Percentiles rank a stretch among this genome's conserved stretches.
phyloP scores from a whole-genome alignment of 1,140 invertebrate genomes.

The Drosophila kepulauana region DNA sequence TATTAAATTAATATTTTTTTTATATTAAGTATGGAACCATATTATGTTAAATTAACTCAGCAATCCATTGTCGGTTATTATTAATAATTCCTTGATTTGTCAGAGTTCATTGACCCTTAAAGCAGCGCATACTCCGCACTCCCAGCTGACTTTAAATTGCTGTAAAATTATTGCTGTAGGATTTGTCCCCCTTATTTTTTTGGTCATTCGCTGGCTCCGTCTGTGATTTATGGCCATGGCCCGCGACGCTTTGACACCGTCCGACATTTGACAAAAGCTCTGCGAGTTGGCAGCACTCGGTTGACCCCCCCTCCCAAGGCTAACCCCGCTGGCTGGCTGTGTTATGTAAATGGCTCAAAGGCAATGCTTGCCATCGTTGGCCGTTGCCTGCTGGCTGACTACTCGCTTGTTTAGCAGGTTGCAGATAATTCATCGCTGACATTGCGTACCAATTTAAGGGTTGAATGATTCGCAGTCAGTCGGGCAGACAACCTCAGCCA shows the following conservation, averaged over 20 bases:
- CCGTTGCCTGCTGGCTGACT: conserved; percentile 29
- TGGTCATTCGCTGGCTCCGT: conserved; percentile 38
- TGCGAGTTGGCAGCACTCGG: conserved; percentile 12
- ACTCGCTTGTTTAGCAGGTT: conserved; percentile 77
- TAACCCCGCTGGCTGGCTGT: conserved; percentile 12
- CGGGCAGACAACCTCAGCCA: conserved; percentile 20
- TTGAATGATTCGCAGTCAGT: conserved; percentile 72
- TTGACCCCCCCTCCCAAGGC: neutral
- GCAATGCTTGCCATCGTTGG: conserved; percentile 22
- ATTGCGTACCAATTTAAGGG: conserved; percentile 83
- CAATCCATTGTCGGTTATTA: too few species aligned
- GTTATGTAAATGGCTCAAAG: conserved; percentile 75
- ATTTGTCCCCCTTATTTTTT: conserved; percentile 22
- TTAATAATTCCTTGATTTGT: neutral
- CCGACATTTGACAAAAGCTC: conserved; percentile 81
- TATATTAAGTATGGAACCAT: too few species aligned
- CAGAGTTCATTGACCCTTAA: conserved; percentile 67
- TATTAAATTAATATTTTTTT: too few species aligned
- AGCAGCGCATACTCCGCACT: neutral
- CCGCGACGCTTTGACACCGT: conserved; percentile 77
- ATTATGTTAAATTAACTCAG: too few species aligned
- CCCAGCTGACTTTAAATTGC: conserved; percentile 44
- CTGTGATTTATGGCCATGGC: conserved; percentile 77
- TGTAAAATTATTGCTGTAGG: conserved; percentile 33
- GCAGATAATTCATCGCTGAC: conserved; percentile 83